Base-by-base conservation (phyloP, 2,888 invertebrate species). In the Nematopogon swammerdamellus region DNA sequence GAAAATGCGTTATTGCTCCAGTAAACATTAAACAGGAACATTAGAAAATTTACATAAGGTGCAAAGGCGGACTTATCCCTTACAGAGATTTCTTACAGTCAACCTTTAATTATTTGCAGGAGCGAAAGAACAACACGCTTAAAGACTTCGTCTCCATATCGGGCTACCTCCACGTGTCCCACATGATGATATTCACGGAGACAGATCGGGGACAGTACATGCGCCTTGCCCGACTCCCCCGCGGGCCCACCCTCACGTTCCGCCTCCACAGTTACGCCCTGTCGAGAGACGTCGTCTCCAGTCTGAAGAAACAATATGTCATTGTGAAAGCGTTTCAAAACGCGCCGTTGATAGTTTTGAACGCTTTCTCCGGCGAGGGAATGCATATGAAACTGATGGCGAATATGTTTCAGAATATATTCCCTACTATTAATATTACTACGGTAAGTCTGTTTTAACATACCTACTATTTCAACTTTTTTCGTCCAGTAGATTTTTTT, bases 351-450 rank as follows among this genome's bases (percentile, higher is more conserved):
- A 87, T 98, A 11, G 88, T 98, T 36, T 82, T 95, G 60, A 95
- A 94, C 68, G 92, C 91, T 65, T 96, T 97, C 66, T 89, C 88
- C 17, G 92, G 93, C 0, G 94, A 95, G 66, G 94, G 91, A 30
- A 85, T 89, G 77, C 93, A 95, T 58, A 81, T 95, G 67, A 92
- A 95, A 60, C 77, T 99, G 17, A 94, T 97, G 88, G 89, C 97
- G 3, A 89, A 92, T 14, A 96, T 95, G 82, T 96, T 99, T 65
- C 97, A 98, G 76, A 97, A 97, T 63, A 95, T 99, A 95, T 98
- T 98, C 65, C 98, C 98, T 0, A 89, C 94, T 0, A 95, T 99
- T 49, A 97, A 98, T 69, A 86, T 98, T 53, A 91, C 94, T 30
- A 91, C 88, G 59, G 93, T 93, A 68, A 80, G 80, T 72, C 54